Base-by-base conservation (phyloP, 2,888 invertebrate genomes). In the Cheilosia impressa region DNA sequence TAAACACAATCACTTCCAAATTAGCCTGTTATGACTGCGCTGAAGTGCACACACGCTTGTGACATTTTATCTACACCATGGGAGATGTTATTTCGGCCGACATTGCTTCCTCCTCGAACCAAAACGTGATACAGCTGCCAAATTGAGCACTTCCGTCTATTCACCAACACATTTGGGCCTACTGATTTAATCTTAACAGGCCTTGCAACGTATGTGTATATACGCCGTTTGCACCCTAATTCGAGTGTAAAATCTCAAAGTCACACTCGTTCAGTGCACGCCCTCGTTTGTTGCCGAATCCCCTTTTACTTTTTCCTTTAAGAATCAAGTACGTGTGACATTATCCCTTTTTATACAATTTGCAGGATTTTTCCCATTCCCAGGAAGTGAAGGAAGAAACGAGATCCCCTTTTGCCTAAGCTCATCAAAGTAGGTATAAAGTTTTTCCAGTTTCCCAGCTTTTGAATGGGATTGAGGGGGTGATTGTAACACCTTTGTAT, bases 321-420 rank as follows among this genome's bases (percentile, higher is more conserved):
- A 75, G 68, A 76, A 75, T 63, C 75, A 75, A 75, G 68, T 81
- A 63, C 34, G 80, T 75, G 80, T 69, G 80, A 69, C 80, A 76
- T 69, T 68, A 69, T 80, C 80, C 68, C 45, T 68, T 45, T 81
- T 79, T 76, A 71, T 63, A 58, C 76, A 43, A 47, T 58, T 53
- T 34, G 47, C 38, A 19, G 45, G 34, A 31, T 69, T 43, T 65
- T 57, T 43, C 27, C 7, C 15, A 45, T 50, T 41, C 47, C 41
- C 19, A 50, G 62, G 62, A n/a, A n/a, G n/a, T 52, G 38, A 27
- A 55, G 15, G 3, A 53, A 31, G 58, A 58, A 63, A 58, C 13
- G n/a, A 38, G 24, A 58, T 72, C 71, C 72, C 41, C 15, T 53
- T 55, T 68, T 75, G 17, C 55, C 50, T 69, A 27, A 63, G 62